Evolutionary conservation across 1,140 invertebrate species (phyloP), one percentile per base, ranked within the genome.

Genomic region (Zaprionus vittiger): DNA sequence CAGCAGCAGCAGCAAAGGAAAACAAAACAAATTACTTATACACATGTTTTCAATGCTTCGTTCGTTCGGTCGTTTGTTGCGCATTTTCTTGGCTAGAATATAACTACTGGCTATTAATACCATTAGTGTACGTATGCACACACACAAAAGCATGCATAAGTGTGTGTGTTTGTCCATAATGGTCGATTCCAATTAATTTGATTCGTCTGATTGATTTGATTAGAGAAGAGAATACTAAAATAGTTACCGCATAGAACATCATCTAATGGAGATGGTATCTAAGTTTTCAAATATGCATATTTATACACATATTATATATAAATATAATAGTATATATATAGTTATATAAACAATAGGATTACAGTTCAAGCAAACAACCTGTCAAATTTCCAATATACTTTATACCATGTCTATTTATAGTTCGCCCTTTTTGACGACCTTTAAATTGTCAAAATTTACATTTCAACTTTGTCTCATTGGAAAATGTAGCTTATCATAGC

Each of bases 11-110:
- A 47, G 14, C n/a, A 37, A 28, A 52, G 49, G 22, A 34, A 75
- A 75, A 75, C 54, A 79, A 82, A 72, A 72, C 55, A 70, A 77
- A 72, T 80, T 80, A 83, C 77, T 83, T 79, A 75, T 66, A 69
- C 64, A 71, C 67, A 67, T 77, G 54, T 61, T 34, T 34, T 5
- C 54, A 31, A 83, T 76, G 79, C 61, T 67, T 73, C 38, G 62
- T 47, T 67, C 17, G 62, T 57, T 79, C 47, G 15, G 2, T 59
- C 24, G 24, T 78, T 78, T 60, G 22, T 15, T 59, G 31, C 49
- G 62, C 28, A 52, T 49, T 34, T 68, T 68, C 54, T 34, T 38
- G 17, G 20, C 31, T 5, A 57, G 22, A 64, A 49, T 52, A 71
- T 59, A 59, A 64, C 28, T 52, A 55, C 28, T 41, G 26, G 54